Evolutionary conservation across 2,888 invertebrate genomes (phyloP), one percentile per base, ranked within the genome.

Genomic region (Hermaeophaga mercurialis): DNA sequence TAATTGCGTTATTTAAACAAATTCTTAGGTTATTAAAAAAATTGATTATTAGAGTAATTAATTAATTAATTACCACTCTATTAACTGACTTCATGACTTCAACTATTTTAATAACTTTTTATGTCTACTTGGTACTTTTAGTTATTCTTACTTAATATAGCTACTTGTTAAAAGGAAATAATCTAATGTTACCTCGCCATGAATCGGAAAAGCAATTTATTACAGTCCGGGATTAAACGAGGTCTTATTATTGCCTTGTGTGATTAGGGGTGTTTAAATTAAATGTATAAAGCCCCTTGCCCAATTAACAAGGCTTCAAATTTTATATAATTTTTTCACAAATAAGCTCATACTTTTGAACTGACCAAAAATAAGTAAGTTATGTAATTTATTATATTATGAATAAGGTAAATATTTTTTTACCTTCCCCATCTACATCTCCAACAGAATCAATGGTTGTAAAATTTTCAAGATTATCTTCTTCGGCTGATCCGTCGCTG

Each of bases 401-500:
- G n/a, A n/a, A n/a, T n/a, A n/a, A n/a, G n/a, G n/a, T n/a, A n/a
- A n/a, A n/a, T n/a, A 33, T 33, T 12, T 11, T 2, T n/a, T 28
- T 31, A 31, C 31, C 31, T 31, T 33, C 9, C 76, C 90, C 90
- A 76, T 91, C 91, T 76, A 90, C 90, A 76, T 91, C 91, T 5
- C 92, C 92, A 22, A 92, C 90, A 2, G 92, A 91, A 77, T 93
- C 92, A n/a, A 93, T 83, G 0, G 92, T 91, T 82, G 91, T 89
- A 72, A 91, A 92, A 72, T 91, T 90, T 64, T 91, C 91, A 63
- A 92, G 80, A 78, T 90, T 89, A 66, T 88, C 88, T 6, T 81
- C 81, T 15, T 86, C 89, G 50, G 82, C 88, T 11, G 82, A 82
- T 12, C 82, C 85, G 70, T 75, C 75, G 56, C 78, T 68, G 56